A percentile compares a stretch with the other conserved stretches of the same genome.
These are phyloP conservation scores for Hirundichthys speculiger DNA, from an alignment of 2,113 vertebrate species.

Conservation along the genomic window DNA sequence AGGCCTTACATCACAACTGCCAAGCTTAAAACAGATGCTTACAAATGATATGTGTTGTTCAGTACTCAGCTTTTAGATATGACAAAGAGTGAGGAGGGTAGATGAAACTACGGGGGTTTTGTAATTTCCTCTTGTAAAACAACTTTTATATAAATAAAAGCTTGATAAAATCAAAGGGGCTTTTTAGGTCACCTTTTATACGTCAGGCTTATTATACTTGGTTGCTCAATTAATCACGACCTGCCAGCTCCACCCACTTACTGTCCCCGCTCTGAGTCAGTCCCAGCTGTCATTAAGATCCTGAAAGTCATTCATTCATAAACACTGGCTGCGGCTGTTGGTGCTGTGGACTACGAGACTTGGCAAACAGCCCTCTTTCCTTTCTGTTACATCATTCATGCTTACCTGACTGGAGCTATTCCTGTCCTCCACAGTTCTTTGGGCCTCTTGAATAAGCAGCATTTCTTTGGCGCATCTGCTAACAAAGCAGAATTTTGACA, in stretches of 20 bases:
- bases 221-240: constrained; percentile 21
- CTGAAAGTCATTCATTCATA: constrained; percentile 72
- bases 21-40: neutral
- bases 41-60: neutral
- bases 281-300: constrained; percentile 56
- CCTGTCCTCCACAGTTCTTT: constrained; percentile 61
- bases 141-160: neutral
- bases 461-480: constrained; percentile 61
- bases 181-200: constrained; percentile 46
- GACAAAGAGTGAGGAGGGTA: no score
- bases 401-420: constrained; percentile 78
- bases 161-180: neutral
- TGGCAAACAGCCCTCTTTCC: constrained; percentile 64
- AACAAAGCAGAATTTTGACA: constrained; percentile 57
- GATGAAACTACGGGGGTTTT: no score
- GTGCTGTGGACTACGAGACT: constrained; percentile 65
- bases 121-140: no score
- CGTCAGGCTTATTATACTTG: constrained; percentile 31
- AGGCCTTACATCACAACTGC: neutral
- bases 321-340: constrained; percentile 62
- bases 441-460: constrained; percentile 59
- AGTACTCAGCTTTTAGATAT: neutral
- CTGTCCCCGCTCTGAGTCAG: constrained; percentile 53
- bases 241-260: constrained; percentile 42
- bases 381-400: constrained; percentile 74